Base-by-base conservation (phyloP, 2,113 vertebrate genomes). In the Lampris incognitus region DNA sequence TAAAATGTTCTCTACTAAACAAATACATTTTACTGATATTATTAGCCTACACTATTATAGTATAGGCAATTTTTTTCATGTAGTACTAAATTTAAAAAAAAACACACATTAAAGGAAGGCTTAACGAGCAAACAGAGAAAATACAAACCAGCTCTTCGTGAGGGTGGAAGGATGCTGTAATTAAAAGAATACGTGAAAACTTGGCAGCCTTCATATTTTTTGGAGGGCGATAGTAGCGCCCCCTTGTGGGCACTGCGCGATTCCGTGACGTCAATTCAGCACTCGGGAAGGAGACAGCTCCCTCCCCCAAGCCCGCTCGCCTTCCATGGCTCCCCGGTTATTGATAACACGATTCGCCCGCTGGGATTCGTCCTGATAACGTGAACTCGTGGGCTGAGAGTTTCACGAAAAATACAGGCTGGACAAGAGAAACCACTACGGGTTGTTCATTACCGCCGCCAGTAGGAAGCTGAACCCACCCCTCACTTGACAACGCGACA, bases 241-340 rank as follows among this genome's bases (percentile, higher is more conserved):
- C 88, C 86, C 90, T 89, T 0, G 74, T 41, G 92, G 88, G 37
- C 56, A 81, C 52, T 65, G 66, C 61, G 60, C 88, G 72, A 79
- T 68, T 88, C 84, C 85, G 91, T 94, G 92, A 93, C 93, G 93
- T 94, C 91, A 93, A 90, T 94, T 93, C 91, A 94, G 94, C 93
- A 93, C 94, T 91, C 64, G 89, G 88, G 88, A 91, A 88, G 81
- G 89, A 91, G 89, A 93, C 92, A 94, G 93, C 91, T 90, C 90
- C 87, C 90, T 70, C 89, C 85, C 84, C 87, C 76, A 79, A 89
- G 64, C 89, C 84, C 84, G 87, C 89, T 92, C 91, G 91, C 90
- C 88, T 91, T 89, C 89, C 86, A 91, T 89, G 84, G 91, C 78
- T 91, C 85, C 87, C 90, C 86, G 85, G 85, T 87, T 90, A 91